Conservation (phyloP, 2,113 vertebrate species). For the Mesoclemmys tuberculata region DNA sequence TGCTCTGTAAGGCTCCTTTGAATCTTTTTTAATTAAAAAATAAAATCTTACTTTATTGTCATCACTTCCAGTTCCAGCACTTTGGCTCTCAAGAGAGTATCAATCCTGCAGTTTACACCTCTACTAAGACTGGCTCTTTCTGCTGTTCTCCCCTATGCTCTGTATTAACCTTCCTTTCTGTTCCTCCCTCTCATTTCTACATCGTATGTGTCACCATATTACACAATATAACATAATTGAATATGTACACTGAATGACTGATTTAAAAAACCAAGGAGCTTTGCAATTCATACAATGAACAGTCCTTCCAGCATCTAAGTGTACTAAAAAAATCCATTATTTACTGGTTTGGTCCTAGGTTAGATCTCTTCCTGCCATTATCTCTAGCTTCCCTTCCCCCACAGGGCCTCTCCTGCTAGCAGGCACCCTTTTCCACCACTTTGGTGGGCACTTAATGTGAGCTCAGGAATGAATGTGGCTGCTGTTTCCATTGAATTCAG, state of each 20-base stretch:
- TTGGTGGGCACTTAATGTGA: not conserved
- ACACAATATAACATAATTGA: not conserved
- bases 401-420: not conserved
- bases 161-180: constrained; percentile 55
- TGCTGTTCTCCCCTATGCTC: constrained; percentile 5
- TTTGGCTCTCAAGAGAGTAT: not conserved
- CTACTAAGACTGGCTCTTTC: not conserved
- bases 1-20: not conserved
- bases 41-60: not conserved
- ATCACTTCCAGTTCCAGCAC: not conserved
- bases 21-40: not conserved
- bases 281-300: not conserved
- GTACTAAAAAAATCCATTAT: not conserved
- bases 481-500: not conserved
- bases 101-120: not conserved
- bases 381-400: not conserved
- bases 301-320: not conserved
- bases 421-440: not conserved
- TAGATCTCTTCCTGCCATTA: not conserved
- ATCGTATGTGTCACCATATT: not conserved
- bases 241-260: not conserved
- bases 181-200: constrained; percentile 1
- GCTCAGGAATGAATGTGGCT: not conserved
- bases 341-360: not conserved
- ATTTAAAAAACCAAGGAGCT: not conserved